Evolutionary conservation across 2,888 invertebrate species (phyloP), one percentile per base, ranked within the genome.

Genomic region (Dendrolimus pini): DNA sequence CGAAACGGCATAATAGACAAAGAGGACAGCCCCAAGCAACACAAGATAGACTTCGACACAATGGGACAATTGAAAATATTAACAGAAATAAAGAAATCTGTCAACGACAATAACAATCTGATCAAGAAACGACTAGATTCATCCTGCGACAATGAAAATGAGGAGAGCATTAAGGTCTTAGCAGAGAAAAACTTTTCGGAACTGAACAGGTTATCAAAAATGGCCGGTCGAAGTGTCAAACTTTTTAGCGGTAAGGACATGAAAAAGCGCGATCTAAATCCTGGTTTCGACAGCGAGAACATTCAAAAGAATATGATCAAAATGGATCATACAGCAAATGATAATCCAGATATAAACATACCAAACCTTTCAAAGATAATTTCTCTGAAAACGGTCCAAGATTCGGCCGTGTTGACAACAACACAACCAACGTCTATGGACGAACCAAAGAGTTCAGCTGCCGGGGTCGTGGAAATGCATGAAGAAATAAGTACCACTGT

Each of bases 181-280:
- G 88, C 91, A 0, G 89, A 90, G 58, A 90, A 87, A 63, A 91
- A 90, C 66, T 88, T 91, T 62, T 82, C 86, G 1, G 90, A 91
- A 62, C 70, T 91, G 1, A 83, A 82, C 59, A 75, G 87, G 47
- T 68, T 91, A 8, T 91, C 91, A n/a, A 83, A 85, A 60, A 87
- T 91, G 82, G 91, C 91, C 0, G 89, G 89, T 59, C 74, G 74
- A 56, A 89, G 91, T 61, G 82, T 91, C 1, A 88, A 89, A 65
- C 70, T 87, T 53, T 81, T 86, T 41, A 89, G 84, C 60, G 80
- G 84, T 0, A 84, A 84, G 57, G 82, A 84, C 14, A 70, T 77
- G 0, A 75, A 66, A 41, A 88, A 85, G 65, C 69, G 88, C 53
- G 87, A 89, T 61, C 59, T 88, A 7, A 87, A 82, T 54, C 87